Base-by-base conservation (phyloP, 2,888 invertebrate species). In the Latrodectus hesperus region DNA sequence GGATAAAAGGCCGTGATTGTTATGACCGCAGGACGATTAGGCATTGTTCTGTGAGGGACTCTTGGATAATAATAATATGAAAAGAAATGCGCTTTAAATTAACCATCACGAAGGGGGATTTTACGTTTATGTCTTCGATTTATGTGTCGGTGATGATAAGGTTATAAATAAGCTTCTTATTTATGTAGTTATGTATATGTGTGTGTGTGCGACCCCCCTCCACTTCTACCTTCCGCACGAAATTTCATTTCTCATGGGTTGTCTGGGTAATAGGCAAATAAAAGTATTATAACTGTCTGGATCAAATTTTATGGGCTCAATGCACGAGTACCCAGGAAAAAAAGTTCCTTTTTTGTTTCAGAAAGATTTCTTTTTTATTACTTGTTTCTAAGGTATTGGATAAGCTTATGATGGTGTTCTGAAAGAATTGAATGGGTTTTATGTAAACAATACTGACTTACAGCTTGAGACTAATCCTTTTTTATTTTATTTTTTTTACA, bases 91-190 rank as follows among this genome's bases (percentile, higher is more conserved):
- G 81, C 81, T 82, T 87, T 87, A 81, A 87, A 87, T 87, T 87
- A 87, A 76, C 86, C 51, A 22, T 65, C 86, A 82, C 81, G 81
- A 87, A 81, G 71, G 72, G 77, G 72, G 76, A 76, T 81, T 87
- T 76, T 81, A 81, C 80, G 80, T 86, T 86, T 81, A 87, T 81
- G 81, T 81, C 86, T 87, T 80, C 81, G 86, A 82, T 87, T 86
- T 87, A 82, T 87, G 86, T 82, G 86, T 81, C 86, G 81, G 86
- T 81, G 86, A 87, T 87, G 86, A 87, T 87, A 87, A 87, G 81
- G 81, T 87, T 81, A 87, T 87, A 87, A 87, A 82, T 87, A 87
- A 87, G 72, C 76, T 65, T 71, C 81, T 87, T 87, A 87, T 81
- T 81, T 87, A 87, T 87, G 86, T 80, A 86, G 80, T 75, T 86